Evolutionary conservation across 2,113 vertebrate genomes (phyloP).

Genomic region (Telmatochromis brichardi): DNA sequence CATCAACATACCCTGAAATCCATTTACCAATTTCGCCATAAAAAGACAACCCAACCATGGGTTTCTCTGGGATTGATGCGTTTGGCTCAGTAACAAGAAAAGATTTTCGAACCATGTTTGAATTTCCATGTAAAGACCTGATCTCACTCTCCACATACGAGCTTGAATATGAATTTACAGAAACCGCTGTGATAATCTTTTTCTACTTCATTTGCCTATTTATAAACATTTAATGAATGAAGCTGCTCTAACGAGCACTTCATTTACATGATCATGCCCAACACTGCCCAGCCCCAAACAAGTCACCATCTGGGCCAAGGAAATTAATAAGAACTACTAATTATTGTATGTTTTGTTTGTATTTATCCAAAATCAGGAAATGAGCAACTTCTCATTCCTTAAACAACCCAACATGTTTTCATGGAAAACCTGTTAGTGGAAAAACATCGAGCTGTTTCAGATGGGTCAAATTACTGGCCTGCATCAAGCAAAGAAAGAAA

Average conservation of each 20-base stretch:
- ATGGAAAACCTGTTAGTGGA: not conserved
- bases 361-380: not conserved
- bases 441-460: rapidly evolving
- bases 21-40: not conserved
- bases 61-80: not conserved
- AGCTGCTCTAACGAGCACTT: not conserved
- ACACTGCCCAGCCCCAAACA: not conserved
- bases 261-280: not conserved
- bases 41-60: not conserved
- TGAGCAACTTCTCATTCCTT: rapidly evolving
- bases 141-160: not conserved
- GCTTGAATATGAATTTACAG: not conserved
- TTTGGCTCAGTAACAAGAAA: not conserved
- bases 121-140: not conserved
- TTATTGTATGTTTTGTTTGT: not conserved
- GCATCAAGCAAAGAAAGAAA: not conserved
- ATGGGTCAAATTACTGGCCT: not conserved
- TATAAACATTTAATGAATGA: not conserved
- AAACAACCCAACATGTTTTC: not conserved
- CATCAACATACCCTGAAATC: not conserved
- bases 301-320: not conserved
- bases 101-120: not conserved
- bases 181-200: rapidly evolving
- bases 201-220: not conserved
- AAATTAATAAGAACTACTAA: not conserved